These are phyloP conservation scores for Dipodomys spectabilis DNA, from an alignment of 2,113 vertebrate genomes.

Conservation along the genomic window DNA sequence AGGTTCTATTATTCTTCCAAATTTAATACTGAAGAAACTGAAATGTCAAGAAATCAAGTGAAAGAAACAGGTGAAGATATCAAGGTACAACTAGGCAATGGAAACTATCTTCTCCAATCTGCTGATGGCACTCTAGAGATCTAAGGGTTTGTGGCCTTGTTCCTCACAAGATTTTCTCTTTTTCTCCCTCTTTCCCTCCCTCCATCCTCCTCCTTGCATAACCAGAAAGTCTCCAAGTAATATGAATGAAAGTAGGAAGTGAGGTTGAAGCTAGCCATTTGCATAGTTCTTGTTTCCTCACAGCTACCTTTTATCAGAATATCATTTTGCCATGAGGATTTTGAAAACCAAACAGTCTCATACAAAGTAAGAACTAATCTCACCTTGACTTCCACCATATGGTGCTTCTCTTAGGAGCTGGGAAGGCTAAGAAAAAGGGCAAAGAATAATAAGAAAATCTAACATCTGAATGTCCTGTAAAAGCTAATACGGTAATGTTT, in stretches of 20 bases:
- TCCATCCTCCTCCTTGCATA: too few species aligned
- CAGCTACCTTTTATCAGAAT: background rate
- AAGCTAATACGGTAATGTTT: background rate
- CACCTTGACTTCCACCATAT: background rate
- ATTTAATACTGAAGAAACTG: background rate
- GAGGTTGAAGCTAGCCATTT: background rate
- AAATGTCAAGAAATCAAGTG: background rate
- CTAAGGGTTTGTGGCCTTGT: rapidly evolving
- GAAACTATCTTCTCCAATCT: background rate
- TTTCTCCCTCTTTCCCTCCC: too few species aligned
- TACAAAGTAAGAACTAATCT: background rate
- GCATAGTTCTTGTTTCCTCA: too few species aligned
- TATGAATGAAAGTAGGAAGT: background rate
- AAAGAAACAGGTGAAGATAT: background rate
- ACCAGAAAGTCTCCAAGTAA: background rate
- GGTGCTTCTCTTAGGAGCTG: background rate
- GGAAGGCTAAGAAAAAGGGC: background rate
- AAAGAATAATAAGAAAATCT: background rate
- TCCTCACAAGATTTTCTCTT: rapidly evolving
- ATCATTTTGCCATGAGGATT: background rate
- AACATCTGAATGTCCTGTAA: background rate
- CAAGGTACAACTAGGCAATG: background rate
- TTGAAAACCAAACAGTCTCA: background rate
- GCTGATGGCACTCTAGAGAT: background rate
- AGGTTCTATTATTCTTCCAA: too few species aligned